Base-by-base conservation (phyloP, 1,140 invertebrate species). In the Drosophila triauraria region DNA sequence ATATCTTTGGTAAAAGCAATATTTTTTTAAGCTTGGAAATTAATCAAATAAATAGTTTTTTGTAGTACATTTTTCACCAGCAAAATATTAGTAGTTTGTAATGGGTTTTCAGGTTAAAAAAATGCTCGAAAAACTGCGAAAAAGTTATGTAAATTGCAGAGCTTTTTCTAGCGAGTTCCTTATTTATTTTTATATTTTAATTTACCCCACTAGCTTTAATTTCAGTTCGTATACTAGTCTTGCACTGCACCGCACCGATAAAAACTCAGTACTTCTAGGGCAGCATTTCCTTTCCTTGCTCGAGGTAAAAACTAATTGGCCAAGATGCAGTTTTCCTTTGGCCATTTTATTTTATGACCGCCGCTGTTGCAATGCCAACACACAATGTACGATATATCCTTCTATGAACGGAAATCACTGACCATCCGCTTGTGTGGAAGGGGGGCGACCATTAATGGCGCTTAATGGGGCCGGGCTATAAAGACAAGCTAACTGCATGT, bases 401-500 rank as follows among this genome's bases (percentile, higher is more conserved):
- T 17, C 38, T 42, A 30, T 56, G 53, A 48, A 23, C 53, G 38
- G 59, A 83, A 85, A 84, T 84, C 81, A 85, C 81, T 72, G 67
- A 71, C 67, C 69, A 42, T 74, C 44, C 44, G 46, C 43, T 15
- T 32, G 35, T 25, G 59, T 57, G 58, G 60, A 25, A 58, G 77
- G 58, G 48, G 57, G 67, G 46, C 9, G 56, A 59, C 82, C 78
- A 78, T 84, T 84, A 84, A 85, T 84, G 82, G 82, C 56, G 74
- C 78, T 84, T 84, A 84, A 84, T 84, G 82, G 69, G 78, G 47
- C 68, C 68, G 44, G 62, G 67, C 58, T 23, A 84, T 85, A 84
- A 84, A 84, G 82, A 65, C 51, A 63, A 63, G 40, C 69, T 71
- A 85, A 81, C 81, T 77, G 77, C 81, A 65, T 85, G 82, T 81